Evolutionary conservation across 2,888 invertebrate species (phyloP).

Genomic region (Lumbricus terrestris): DNA sequence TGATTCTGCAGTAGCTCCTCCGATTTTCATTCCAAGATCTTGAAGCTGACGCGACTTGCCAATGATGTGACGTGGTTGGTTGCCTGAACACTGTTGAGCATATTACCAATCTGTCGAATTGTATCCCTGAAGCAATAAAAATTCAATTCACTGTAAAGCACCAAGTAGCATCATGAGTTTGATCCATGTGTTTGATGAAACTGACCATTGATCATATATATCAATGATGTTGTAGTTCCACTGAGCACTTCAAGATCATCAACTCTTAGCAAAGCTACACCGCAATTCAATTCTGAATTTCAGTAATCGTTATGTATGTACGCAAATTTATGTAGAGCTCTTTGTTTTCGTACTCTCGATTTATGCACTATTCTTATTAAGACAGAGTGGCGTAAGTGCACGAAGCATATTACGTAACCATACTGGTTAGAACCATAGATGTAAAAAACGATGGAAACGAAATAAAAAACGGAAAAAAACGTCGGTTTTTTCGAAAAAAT

Average conservation of each 20-base stretch:
- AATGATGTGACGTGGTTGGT: slow-evolving; percentile 52
- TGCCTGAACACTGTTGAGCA: slow-evolving; percentile 54
- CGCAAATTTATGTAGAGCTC: background rate
- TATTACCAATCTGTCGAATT: slow-evolving; percentile 54
- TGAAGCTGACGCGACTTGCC: slow-evolving; percentile 36
- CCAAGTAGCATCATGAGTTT: background rate
- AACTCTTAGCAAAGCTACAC: background rate
- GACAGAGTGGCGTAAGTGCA: too few relatives aligned
- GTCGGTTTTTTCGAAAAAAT: too few relatives aligned
- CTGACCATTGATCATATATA: background rate
- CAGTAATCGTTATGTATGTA: too few relatives aligned
- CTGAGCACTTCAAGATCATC: background rate
- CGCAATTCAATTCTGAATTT: background rate
- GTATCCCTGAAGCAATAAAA: slow-evolving; percentile 48
- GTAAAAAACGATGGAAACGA: too few relatives aligned
- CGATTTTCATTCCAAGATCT: slow-evolving; percentile 21
- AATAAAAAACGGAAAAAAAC: too few relatives aligned
- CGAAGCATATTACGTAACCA: too few relatives aligned
- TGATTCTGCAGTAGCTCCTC: background rate
- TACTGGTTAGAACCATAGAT: too few relatives aligned
- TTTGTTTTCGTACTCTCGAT: too few relatives aligned
- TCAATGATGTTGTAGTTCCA: background rate
- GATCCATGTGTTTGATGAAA: background rate
- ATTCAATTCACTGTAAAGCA: background rate
- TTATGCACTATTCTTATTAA: too few relatives aligned